These are phyloP conservation scores for Drosophila seguyi DNA, from an alignment of 1,140 invertebrate species.

Conservation along the genomic window DNA sequence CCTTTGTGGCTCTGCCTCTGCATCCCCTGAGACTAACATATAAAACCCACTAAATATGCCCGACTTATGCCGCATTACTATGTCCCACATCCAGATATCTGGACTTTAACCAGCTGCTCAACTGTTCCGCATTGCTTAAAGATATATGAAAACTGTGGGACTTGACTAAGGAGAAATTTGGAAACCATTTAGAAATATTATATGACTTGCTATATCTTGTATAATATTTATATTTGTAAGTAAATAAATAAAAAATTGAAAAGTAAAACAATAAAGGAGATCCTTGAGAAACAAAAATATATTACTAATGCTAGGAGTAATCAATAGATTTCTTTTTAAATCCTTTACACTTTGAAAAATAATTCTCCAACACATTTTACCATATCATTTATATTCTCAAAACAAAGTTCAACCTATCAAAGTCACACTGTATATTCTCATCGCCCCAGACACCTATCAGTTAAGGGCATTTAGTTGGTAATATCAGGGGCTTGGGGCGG, in stretches of 20 bases:
- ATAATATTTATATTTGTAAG: not conserved
- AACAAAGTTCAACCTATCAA: not conserved
- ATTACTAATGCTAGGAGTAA: too few species aligned
- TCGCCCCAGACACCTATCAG: constrained; percentile 41
- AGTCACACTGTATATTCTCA: not conserved
- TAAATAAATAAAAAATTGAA: not conserved
- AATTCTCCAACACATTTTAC: too few species aligned
- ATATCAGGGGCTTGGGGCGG: constrained; percentile 10
- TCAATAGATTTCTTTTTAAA: too few species aligned
- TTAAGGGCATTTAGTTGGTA: constrained; percentile 66
- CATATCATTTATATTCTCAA: too few species aligned
- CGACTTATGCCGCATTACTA: constrained; percentile 76
- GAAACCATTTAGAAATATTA: not conserved
- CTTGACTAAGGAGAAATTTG: not conserved
- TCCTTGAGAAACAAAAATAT: not conserved
- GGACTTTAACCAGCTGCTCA: constrained; percentile 39
- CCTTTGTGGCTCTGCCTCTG: not conserved
- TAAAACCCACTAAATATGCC: constrained; percentile 79
- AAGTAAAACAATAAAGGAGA: too few species aligned
- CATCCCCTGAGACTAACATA: constrained; percentile 44
- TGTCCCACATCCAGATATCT: constrained; percentile 44
- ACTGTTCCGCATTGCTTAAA: constrained; percentile 60
- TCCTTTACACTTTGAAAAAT: too few species aligned
- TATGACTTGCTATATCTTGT: not conserved
- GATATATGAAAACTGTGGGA: constrained; percentile 24